phyloP scores from a whole-genome alignment of 2,113 vertebrate species.

The Istiophorus platypterus region DNA sequence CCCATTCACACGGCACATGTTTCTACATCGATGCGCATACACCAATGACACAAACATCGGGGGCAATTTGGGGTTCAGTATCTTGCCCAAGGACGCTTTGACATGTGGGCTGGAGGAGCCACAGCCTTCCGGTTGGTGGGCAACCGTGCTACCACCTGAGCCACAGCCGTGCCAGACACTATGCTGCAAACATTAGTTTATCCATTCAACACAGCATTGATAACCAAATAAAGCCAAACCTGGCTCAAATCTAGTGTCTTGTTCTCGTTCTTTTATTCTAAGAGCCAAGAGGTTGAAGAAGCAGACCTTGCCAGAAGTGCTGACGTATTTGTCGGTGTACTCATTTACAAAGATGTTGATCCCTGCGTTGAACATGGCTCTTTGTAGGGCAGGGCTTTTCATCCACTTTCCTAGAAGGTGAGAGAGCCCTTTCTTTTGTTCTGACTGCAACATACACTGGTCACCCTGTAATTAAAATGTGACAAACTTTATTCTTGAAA shows the following conservation, averaged over 20 bases:
- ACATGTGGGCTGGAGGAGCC: too few relatives aligned
- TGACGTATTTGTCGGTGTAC: constrained; percentile 85
- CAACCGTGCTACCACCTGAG: too few relatives aligned
- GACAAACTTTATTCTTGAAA: neutral
- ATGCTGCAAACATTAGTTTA: neutral
- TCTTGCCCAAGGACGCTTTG: too few relatives aligned
- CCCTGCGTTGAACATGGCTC: constrained; percentile 85
- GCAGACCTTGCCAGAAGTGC: constrained; percentile 82
- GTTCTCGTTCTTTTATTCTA: neutral
- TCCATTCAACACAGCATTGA: neutral
- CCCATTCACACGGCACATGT: too few relatives aligned
- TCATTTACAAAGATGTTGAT: constrained; percentile 91
- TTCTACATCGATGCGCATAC: too few relatives aligned
- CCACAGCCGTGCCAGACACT: too few relatives aligned
- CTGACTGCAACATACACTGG: constrained; percentile 86
- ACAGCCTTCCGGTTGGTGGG: too few relatives aligned
- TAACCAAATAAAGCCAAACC: too few relatives aligned
- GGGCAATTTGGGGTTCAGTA: too few relatives aligned
- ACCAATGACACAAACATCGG: too few relatives aligned
- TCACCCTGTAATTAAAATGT: constrained; percentile 79
- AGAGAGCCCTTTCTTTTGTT: constrained; percentile 62
- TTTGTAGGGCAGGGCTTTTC: constrained; percentile 80
- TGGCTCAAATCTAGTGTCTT: neutral
- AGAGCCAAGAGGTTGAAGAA: neutral
- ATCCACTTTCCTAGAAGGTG: constrained; percentile 87